Evolutionary conservation across 2,888 invertebrate genomes (phyloP).

Genomic region (Gymnoscelis rufifasciata): DNA sequence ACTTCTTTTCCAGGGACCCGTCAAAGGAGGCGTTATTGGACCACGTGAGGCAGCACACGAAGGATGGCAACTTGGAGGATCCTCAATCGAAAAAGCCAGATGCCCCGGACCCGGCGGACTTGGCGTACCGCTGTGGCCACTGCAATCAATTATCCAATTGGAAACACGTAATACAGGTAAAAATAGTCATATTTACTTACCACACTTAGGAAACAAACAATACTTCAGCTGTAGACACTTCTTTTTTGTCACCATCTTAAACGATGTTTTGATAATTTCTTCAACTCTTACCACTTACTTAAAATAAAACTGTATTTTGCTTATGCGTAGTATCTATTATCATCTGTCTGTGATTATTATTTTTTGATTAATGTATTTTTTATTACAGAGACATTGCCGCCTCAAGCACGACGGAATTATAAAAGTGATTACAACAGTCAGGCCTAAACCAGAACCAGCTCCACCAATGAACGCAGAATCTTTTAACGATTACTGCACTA

Average conservation of each 20-base stretch:
- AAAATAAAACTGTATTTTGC: too few species aligned
- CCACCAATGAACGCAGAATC: constrained; percentile 48
- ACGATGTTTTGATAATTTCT: too few species aligned
- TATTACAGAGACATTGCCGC: constrained; percentile 85
- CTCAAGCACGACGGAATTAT: constrained; percentile 88
- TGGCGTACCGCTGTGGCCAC: constrained; percentile 85
- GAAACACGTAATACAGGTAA: constrained; percentile 92
- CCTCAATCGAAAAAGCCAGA: constrained; percentile 48
- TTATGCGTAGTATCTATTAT: too few species aligned
- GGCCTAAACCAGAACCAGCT: constrained; percentile 62
- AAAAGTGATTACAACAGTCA: constrained; percentile 80
- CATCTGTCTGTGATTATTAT: neutral
- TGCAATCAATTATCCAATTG: constrained; percentile 90
- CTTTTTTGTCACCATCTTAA: too few species aligned
- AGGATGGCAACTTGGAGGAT: constrained; percentile 43
- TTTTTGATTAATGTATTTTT: neutral
- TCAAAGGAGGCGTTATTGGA: constrained; percentile 70
- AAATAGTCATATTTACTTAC: neutral
- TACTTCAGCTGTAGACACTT: too few species aligned
- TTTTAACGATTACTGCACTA: constrained; percentile 75
- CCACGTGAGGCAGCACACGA: constrained; percentile 69
- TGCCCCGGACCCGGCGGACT: constrained; percentile 62
- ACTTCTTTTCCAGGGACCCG: constrained; percentile 56
- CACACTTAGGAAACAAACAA: neutral
- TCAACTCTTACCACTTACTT: too few species aligned